A percentile compares a stretch with the other conserved stretches of the same genome.
Evolutionary conservation across 2,888 invertebrate species (phyloP).

Genomic region (Melinaea marsaeus): DNA sequence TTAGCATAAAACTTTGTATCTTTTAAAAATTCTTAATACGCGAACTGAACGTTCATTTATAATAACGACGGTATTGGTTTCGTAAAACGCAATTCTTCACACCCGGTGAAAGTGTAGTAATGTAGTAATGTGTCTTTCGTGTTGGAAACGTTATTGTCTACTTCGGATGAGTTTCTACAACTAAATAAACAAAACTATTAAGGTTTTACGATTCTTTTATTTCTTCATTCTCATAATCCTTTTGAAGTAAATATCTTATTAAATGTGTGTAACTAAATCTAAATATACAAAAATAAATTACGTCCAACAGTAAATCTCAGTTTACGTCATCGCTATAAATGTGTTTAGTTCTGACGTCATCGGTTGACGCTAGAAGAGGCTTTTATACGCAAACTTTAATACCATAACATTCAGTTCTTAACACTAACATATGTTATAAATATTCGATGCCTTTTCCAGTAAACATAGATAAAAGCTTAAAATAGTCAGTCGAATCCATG

Average conservation of each 20-base stretch:
- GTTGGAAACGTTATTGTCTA: slow-evolving; percentile 32
- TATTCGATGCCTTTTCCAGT: too few species aligned
- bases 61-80: slow-evolving; percentile 19
- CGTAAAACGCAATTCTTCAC: slow-evolving; percentile 29
- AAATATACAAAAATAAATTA: too few species aligned
- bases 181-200: slow-evolving; percentile 24
- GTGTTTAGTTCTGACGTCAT: slow-evolving; percentile 35
- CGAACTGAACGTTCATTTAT: slow-evolving; percentile 18
- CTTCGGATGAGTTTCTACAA: slow-evolving; percentile 35
- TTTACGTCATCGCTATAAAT: slow-evolving; percentile 51
- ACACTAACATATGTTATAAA: too few species aligned
- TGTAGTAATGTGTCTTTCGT: slow-evolving; percentile 31
- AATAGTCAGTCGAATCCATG: slow-evolving; percentile 6
- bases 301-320: slow-evolving; percentile 14
- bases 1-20: slow-evolving; percentile 2
- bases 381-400: slow-evolving; percentile 36
- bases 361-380: slow-evolving; percentile 26
- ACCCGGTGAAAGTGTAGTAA: slow-evolving; percentile 31
- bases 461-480: too few species aligned
- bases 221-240: too few species aligned
- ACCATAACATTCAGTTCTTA: neutral
- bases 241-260: too few species aligned
- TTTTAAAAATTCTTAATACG: slow-evolving; percentile 19
- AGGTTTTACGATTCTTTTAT: too few species aligned
- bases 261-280: too few species aligned